Evolutionary conservation across 2,113 vertebrate species (phyloP).

Genomic region (Kryptolebias marmoratus): DNA sequence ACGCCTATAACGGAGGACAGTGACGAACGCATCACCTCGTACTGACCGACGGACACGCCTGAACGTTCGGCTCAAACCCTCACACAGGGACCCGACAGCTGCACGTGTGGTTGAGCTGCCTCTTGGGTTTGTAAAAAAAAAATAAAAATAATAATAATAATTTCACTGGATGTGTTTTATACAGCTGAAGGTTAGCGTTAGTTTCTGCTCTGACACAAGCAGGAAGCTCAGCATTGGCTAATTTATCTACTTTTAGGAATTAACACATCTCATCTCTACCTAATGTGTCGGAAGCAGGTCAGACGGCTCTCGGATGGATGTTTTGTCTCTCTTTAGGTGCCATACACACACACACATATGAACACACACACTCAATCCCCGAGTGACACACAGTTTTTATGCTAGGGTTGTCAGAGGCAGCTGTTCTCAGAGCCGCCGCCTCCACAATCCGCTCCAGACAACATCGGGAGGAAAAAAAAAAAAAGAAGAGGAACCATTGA

Average conservation of each 20-base stretch:
- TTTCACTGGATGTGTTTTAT: conserved; percentile 19
- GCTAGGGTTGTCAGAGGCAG: conserved; percentile 73
- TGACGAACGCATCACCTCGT: conserved; percentile 60
- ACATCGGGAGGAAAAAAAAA: conserved; percentile 54
- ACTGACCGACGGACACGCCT: conserved; percentile 10
- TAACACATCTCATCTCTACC: not conserved
- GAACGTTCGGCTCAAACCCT: conserved; percentile 1
- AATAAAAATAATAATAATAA: not conserved
- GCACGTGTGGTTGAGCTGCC: not conserved
- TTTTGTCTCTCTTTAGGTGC: conserved; percentile 42
- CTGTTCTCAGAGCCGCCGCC: conserved; percentile 70
- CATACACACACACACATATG: conserved; percentile 27
- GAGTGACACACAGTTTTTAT: conserved; percentile 60
- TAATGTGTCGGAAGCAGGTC: conserved; percentile 38
- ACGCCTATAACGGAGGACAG: conserved; percentile 92
- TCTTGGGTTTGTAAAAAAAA: conserved; percentile 14
- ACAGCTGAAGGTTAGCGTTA: conserved; percentile 1
- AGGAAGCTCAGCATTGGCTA: not conserved
- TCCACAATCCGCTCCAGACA: conserved; percentile 69
- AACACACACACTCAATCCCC: conserved; percentile 43
- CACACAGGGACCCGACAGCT: conserved; percentile 1
- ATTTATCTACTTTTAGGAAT: conserved; percentile 16
- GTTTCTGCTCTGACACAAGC: conserved; percentile 7
- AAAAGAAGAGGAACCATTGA: conserved; percentile 32
- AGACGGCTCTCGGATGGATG: conserved; percentile 28